A percentile compares a stretch with the other conserved stretches of the same genome.
Conservation (phyloP, 2,797 vertebrate genomes). For the Hipposideros larvatus region DNA sequence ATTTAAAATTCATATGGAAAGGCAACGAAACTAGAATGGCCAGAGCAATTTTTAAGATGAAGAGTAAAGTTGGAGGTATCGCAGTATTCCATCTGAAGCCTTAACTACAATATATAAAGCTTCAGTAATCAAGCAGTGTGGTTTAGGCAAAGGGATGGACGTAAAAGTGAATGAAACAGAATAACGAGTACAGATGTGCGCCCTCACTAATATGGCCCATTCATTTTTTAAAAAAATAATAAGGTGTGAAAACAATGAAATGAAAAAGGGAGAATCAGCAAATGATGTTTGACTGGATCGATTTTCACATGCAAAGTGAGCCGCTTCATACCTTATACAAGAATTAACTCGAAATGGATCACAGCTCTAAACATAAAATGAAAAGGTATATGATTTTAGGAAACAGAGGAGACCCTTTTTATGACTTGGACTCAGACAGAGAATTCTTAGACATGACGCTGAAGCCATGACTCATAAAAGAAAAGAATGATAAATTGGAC, state of each 20-base stretch:
- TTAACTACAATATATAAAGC: not conserved
- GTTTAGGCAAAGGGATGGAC: not conserved
- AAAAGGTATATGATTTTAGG: not conserved
- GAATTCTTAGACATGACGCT: not conserved
- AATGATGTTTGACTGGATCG: not conserved
- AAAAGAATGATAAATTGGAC: not conserved
- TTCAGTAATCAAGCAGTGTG: not conserved
- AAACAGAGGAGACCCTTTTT: not conserved
- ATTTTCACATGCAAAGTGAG: not conserved
- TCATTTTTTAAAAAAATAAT: not conserved
- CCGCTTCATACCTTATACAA: not conserved
- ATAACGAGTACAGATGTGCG: not conserved
- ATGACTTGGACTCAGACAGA: not conserved
- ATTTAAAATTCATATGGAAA: constrained; percentile 20
- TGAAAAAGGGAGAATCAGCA: not conserved
- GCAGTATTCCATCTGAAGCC: not conserved
- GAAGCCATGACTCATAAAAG: not conserved
- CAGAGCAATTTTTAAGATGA: not conserved
- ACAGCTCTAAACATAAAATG: not conserved
- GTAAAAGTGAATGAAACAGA: not conserved
- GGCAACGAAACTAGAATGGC: not conserved
- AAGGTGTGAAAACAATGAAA: not conserved
- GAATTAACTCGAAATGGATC: not conserved
- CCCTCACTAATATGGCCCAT: not conserved
- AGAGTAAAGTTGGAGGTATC: not conserved